Base-by-base conservation (phyloP, 2,888 invertebrate species). In the Encarsia formosa region DNA sequence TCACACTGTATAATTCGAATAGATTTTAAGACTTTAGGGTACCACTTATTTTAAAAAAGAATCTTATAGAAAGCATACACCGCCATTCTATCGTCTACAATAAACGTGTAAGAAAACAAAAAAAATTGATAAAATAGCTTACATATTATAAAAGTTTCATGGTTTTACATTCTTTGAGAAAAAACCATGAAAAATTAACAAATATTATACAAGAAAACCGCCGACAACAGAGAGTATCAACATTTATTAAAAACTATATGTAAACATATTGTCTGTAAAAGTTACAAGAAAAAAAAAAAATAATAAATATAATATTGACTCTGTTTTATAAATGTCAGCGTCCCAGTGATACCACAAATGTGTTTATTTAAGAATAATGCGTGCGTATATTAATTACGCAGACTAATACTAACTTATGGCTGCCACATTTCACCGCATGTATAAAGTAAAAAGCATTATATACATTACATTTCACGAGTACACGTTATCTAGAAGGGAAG, bases 1-100 rank as follows among this genome's bases (percentile, higher is more conserved):
- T 73, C 71, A 71, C 70, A 64, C 71, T 71, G 70, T 70, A 73
- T 72, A 72, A 73, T 73, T 68, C 62, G 70, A 52, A 73, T 71
- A 68, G 69, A 71, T 68, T 66, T 70, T 72, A 73, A 72, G 69
- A 70, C 68, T 73, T 71, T 72, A 49, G 69, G 66, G 69, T 68
- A 69, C 51, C 64, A 67, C 68, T 68, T 69, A 66, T 64, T 66
- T 64, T 64, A 67, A 65, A 62, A 63, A 68, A 65, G 63, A 61
- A 61, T 52, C 60, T 35, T 35, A 23, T 23, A 39, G 24, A 22
- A 39, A 11, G 9, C 19, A 19, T 18, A 37, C 37, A 18, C 11
- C 37, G 37, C 37, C 20, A 37, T 37, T 37, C 4, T 37, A 19
- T 16, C 37, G 18, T 37, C 11, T 19, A 37, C 9, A 4, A 37